Evolutionary conservation across 2,797 vertebrate species (phyloP), one percentile per base, ranked within the genome.

Genomic region (Bryconaethiops microstoma): DNA sequence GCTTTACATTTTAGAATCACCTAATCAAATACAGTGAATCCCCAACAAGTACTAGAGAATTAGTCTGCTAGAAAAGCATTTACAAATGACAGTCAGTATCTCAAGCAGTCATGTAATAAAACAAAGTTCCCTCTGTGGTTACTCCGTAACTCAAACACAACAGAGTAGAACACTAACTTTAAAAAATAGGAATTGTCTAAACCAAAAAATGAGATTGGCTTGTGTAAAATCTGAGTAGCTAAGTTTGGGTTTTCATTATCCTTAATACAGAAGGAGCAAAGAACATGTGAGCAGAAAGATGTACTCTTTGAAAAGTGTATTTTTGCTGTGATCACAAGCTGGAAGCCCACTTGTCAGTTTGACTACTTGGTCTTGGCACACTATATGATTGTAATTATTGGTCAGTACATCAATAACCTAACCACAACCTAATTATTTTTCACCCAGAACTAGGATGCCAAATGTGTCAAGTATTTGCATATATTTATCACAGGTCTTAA

Each of bases 381-480:
- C 21, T 52, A 16, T n/a, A 69, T 69, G n/a, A 40, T n/a, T 42
- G 45, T 48, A 69, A 69, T 69, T 69, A 13, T 21, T 69, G n/a
- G 13, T 52, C 21, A 45, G 25, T 70, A 52, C 23, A 19, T 16
- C 29, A 70, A 70, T 70, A 21, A 52, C 21, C 45, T 62, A 12
- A 12, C 59, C 59, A 62, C 59, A 29, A 5, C 23, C 59, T 62
- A 23, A 17, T 63, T 29, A 5, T 12, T 3, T 4, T 23, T 9
- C 4, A 4, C 29, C 14, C 2, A 8, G 35, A 19, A 42, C 39
- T 1, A 6, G 17, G 8, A 8, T 42, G 10, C 2, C 39, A 68
- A 45, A 45, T 21, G 40, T 7, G 4, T 35, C 35, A 35, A 35
- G 4, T 35, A 35, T 23, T 12, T 45, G 65, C 39, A 68, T 13